phyloP scores from a whole-genome alignment of 2,888 invertebrate species.

The Lagria hirta region DNA sequence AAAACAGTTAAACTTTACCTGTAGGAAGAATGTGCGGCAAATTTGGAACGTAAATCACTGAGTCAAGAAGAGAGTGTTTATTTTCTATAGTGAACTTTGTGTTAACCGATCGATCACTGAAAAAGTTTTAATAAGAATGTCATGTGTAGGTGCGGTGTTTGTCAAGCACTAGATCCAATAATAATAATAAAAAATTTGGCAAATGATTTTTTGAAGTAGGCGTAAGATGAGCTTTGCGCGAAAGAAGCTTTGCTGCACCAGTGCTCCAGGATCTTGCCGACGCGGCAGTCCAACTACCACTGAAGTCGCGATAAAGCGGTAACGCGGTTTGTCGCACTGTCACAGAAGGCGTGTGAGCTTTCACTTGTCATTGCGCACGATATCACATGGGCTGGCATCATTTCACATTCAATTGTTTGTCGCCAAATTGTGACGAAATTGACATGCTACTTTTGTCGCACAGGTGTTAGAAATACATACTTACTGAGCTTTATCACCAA shows the following conservation, averaged over 20 bases:
- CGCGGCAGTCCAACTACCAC: conserved; percentile 47
- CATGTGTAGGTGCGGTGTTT: conserved; percentile 13
- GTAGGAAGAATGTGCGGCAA: conserved; percentile 24
- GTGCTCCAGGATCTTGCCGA: conserved; percentile 43
- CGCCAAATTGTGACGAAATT: conserved; percentile 7
- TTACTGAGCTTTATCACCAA: conserved; percentile 22
- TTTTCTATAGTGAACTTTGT: conserved; percentile 10
- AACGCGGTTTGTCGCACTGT: conserved; percentile 47
- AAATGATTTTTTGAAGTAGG: conserved; percentile 24
- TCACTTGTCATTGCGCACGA: conserved; percentile 47
- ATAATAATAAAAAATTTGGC: too few species aligned
- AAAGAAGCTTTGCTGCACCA: conserved; percentile 34
- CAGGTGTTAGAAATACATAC: conserved; percentile 25
- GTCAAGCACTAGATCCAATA: conserved; percentile 24
- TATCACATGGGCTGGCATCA: conserved; percentile 26
- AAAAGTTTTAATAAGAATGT: conserved; percentile 19
- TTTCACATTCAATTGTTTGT: conserved; percentile 13
- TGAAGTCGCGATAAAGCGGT: too few species aligned
- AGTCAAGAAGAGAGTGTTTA: conserved; percentile 1
- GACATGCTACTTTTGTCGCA: conserved; percentile 4
- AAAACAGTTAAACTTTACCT: conserved; percentile 28
- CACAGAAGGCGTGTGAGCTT: conserved; percentile 47
- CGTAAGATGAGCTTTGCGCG: conserved; percentile 31
- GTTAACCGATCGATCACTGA: conserved; percentile 12
- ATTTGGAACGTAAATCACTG: conserved; percentile 20